These are phyloP conservation scores for Phyllopteryx taeniolatus DNA, from an alignment of 2,113 vertebrate species.

Conservation along the genomic window DNA sequence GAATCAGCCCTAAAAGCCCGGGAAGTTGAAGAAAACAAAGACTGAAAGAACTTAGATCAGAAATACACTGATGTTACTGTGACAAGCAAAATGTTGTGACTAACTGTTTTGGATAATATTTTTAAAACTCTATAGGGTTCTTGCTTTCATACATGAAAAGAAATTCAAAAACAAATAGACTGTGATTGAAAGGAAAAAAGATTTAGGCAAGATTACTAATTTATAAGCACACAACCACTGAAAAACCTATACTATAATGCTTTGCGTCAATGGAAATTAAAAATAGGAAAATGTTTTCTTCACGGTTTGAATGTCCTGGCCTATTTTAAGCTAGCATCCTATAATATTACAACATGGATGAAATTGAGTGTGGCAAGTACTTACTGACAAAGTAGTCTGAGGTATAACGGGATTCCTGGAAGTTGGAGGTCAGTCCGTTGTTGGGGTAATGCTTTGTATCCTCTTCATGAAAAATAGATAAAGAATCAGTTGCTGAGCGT, in stretches of 20 bases:
- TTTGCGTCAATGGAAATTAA: not conserved
- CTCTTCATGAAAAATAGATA: slow-evolving; percentile 80
- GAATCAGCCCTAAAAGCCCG: no score
- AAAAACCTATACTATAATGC: not conserved
- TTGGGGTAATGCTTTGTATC: slow-evolving; percentile 89
- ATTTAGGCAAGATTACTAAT: not conserved
- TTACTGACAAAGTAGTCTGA: slow-evolving; percentile 99
- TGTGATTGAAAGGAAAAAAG: not conserved
- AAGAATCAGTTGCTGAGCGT: slow-evolving; percentile 40
- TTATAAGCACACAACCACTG: not conserved
- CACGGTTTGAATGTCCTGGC: slow-evolving; percentile 13
- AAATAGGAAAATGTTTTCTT: not conserved
- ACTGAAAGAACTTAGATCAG: no score
- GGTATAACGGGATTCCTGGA: slow-evolving; percentile 93
- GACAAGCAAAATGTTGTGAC: no score
- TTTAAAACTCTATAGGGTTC: no score
- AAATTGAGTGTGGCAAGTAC: slow-evolving; percentile 61
- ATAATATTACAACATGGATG: slow-evolving; percentile 15
- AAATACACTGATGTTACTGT: no score
- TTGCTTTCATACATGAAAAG: no score
- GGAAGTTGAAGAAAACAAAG: no score
- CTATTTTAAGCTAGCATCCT: slow-evolving; percentile 3
- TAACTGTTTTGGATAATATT: no score
- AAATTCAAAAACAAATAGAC: no score
- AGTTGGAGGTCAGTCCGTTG: slow-evolving; percentile 83